phyloP scores from a whole-genome alignment of 1,140 invertebrate genomes.

The Arctopsyche grandis region DNA sequence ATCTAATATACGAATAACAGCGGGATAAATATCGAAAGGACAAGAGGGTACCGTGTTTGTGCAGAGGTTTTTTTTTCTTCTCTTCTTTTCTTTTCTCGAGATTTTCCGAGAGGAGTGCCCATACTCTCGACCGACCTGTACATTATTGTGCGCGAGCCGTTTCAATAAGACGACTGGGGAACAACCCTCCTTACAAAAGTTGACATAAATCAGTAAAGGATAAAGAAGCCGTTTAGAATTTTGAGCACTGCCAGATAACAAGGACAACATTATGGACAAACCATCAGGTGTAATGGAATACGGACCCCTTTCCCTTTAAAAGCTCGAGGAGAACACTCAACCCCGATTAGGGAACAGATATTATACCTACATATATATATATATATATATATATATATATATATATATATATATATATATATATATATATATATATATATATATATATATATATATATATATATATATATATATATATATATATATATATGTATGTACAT shows the following conservation, averaged over 20 bases:
- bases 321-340: conserved; percentile 6
- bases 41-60: conserved; percentile 46
- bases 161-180: conserved; percentile 42
- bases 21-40: conserved; percentile 49
- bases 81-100: conserved; percentile 41
- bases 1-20: conserved; percentile 41
- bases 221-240: conserved; percentile 49
- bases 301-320: conserved; percentile 27
- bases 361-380: too few species aligned
- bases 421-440: too few species aligned
- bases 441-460: too few species aligned
- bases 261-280: conserved; percentile 46
- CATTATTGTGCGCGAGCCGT: conserved; percentile 44
- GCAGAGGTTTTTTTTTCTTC: conserved; percentile 27
- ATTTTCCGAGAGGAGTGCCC: conserved; percentile 31
- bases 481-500: too few species aligned
- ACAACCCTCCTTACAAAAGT: conserved; percentile 47
- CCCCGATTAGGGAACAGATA: not conserved
- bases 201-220: conserved; percentile 50
- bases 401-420: too few species aligned
- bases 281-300: conserved; percentile 47
- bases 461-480: too few species aligned
- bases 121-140: conserved; percentile 33
- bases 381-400: too few species aligned
- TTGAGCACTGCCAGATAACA: conserved; percentile 41